Base-by-base conservation (phyloP, 2,113 vertebrate genomes). In the Carassius carassius region DNA sequence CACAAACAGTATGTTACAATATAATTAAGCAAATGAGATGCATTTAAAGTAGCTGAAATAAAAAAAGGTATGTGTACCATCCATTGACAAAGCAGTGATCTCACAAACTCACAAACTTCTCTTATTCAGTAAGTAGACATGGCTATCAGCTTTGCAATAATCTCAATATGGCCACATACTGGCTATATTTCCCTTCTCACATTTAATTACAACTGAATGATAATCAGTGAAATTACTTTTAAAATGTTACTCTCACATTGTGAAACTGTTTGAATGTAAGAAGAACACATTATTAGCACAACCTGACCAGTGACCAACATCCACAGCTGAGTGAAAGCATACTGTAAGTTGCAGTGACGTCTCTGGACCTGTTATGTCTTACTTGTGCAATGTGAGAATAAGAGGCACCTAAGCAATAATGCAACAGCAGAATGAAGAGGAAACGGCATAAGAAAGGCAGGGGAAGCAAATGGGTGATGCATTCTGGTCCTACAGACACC, bases 391-490 rank as follows among this genome's bases (percentile, higher is more conserved):
- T 51, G 5, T 58, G 10, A 23, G 69, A 63, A 75, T 49, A 47
- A 44, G 41, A 44, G 37, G 37, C 37, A 6, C 6, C 37, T 41
- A 41, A 67, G 62, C 32, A 35, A 78, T n/a, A 47, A 69, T 85
- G 80, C 23, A 35, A 63, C 25, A 85, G 25, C 37, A 73, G 60
- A n/a, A 75, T 70, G 25, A 87, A 87, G 4, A 80, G 82, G 69
- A 73, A 62, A 84, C 79, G 84, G 69, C 44, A 87, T 85, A 88
- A 89, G 25, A 0, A 25, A n/a, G 16, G 35, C 12, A 4, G 37
- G n/a, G 16, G 54, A 62, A 77, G 74, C 81, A 77, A 56, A 78
- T 11, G 17, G 29, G n/a, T 21, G 41, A 49, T 81, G 54, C 41
- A 67, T 79, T 85, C 80, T 47, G 65, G 72, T 82, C 47, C 51